Conservation (phyloP, 2,797 vertebrate species). For the Heteromormyrus szaboi region DNA sequence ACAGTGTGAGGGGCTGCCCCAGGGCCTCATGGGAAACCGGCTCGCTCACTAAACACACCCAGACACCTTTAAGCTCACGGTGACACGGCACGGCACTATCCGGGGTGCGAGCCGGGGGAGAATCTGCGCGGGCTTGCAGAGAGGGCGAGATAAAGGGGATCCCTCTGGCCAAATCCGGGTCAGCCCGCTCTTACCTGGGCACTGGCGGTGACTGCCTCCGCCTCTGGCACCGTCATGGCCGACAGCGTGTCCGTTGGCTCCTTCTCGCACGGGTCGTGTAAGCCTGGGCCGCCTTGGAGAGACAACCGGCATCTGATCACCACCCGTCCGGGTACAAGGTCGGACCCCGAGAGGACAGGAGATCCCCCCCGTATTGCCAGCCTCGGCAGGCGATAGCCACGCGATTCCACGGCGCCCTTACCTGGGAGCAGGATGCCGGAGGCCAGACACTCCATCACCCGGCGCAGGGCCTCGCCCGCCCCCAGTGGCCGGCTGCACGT, state of each 20-base stretch:
- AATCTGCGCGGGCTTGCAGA: neutral
- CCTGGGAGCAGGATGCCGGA: constrained; percentile 95
- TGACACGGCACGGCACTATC: neutral
- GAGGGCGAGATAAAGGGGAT: neutral
- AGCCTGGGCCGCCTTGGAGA: constrained; percentile 81
- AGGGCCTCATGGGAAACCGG: neutral
- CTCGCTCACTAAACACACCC: neutral
- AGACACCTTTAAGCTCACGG: neutral
- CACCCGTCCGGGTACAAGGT: neutral
- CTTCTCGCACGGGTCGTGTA: constrained; percentile 94
- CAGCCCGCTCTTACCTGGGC: constrained; percentile 74
- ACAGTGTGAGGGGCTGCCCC: neutral
- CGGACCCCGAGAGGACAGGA: neutral
- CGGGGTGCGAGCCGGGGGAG: neutral
- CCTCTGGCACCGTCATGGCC: constrained; percentile 81
- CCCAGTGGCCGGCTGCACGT: constrained; percentile 96
- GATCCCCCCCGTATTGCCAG: neutral
- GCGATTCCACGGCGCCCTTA: constrained; percentile 38
- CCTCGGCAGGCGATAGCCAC: neutral
- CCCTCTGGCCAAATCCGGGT: neutral
- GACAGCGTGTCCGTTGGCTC: constrained; percentile 84
- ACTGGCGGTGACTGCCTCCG: constrained; percentile 86
- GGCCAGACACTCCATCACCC: constrained; percentile 97
- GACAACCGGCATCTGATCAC: neutral
- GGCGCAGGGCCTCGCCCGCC: constrained; percentile 89